Conservation (phyloP, 2,888 invertebrate species). For the Tortrix viridana region DNA sequence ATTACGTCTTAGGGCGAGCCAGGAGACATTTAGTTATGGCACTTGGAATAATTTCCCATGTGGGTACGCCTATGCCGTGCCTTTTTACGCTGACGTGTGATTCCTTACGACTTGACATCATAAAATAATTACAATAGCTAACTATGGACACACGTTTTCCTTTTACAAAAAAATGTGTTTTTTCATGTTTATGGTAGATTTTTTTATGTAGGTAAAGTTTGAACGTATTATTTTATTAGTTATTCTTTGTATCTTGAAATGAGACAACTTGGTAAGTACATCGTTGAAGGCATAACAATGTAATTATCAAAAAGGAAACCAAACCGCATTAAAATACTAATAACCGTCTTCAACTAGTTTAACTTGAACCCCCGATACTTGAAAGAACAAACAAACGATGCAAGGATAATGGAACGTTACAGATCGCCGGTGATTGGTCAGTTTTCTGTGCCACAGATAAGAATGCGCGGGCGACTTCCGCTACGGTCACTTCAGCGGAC, state of each 20-base stretch:
- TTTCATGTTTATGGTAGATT: no score
- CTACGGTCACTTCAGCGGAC: constrained; percentile 52
- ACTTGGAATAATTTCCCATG: constrained; percentile 78
- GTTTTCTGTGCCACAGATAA: constrained; percentile 66
- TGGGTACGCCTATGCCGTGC: constrained; percentile 68
- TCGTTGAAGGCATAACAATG: constrained; percentile 11
- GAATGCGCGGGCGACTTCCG: constrained; percentile 63
- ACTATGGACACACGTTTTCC: constrained; percentile 17
- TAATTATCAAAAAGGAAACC: constrained; percentile 36
- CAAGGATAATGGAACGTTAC: constrained; percentile 50
- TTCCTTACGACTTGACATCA: constrained; percentile 52
- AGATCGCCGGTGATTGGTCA: constrained; percentile 62
- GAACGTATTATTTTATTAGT: no score
- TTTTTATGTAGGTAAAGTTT: no score
- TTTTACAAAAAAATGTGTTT: neutral
- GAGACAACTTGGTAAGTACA: neutral
- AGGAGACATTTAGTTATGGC: constrained; percentile 59
- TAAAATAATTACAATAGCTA: constrained; percentile 23
- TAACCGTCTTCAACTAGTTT: constrained; percentile 51
- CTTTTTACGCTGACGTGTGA: constrained; percentile 57
- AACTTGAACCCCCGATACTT: constrained; percentile 55
- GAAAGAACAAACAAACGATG: constrained; percentile 53
- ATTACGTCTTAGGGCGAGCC: constrained; percentile 77
- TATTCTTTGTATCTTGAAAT: neutral
- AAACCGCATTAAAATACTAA: constrained; percentile 38